A percentile compares a stretch with the other conserved stretches of the same genome.
Evolutionary conservation across 2,113 vertebrate genomes (phyloP).

Genomic region (Caranx ignobilis): DNA sequence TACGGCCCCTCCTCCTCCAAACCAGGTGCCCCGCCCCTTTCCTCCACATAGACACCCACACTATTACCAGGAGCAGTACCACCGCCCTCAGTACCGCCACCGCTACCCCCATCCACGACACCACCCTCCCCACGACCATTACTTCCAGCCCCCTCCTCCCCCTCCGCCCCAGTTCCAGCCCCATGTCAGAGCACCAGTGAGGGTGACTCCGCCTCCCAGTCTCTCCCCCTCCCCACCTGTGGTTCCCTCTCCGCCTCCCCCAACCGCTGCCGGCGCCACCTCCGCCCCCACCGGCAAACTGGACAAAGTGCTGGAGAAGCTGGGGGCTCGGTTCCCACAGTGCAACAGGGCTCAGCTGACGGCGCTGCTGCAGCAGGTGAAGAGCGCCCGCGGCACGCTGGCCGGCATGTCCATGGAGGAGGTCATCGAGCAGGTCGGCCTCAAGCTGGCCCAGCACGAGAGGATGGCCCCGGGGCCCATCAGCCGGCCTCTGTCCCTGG

Average conservation of each 20-base stretch:
- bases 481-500: conserved; percentile 31
- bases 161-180: conserved; percentile 4
- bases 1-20: conserved; percentile 57
- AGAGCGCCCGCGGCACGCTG: conserved; percentile 90
- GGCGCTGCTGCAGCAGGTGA: conserved; percentile 92
- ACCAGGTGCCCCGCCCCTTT: conserved; percentile 70
- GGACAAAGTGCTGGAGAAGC: conserved; percentile 91
- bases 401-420: conserved; percentile 93
- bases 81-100: conserved; percentile 6
- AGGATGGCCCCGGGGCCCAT: conserved; percentile 71
- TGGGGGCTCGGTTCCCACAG: conserved; percentile 88
- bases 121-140: neutral
- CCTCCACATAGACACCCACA: conserved; percentile 44
- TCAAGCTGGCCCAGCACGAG: conserved; percentile 83
- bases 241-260: conserved; percentile 17
- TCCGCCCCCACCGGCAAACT: conserved; percentile 83
- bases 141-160: neutral
- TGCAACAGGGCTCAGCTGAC: conserved; percentile 90
- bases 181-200: neutral
- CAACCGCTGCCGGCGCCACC: neutral
- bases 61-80: conserved; percentile 45
- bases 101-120: neutral
- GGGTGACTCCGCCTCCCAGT: conserved; percentile 50
- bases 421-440: conserved; percentile 87
- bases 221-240: conserved; percentile 65